A percentile compares a stretch with the other conserved stretches of the same genome.
These are phyloP conservation scores for Diogma glabrata DNA, from an alignment of 2,888 invertebrate genomes.

Conservation along the genomic window DNA sequence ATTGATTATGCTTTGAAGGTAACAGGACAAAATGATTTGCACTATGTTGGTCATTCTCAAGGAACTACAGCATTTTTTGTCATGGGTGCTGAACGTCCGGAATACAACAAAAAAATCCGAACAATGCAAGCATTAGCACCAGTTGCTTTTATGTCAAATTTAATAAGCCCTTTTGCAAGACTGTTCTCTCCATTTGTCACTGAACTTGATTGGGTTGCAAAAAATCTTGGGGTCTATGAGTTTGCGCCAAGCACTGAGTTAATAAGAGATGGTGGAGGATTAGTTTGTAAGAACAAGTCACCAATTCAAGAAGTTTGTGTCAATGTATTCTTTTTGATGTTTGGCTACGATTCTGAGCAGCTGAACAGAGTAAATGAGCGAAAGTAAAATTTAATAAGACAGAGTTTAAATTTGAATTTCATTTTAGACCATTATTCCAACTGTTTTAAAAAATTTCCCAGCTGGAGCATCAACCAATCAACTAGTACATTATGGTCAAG, in stretches of 20 bases:
- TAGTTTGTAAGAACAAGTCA: slow-evolving; percentile 35
- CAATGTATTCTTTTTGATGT: slow-evolving; percentile 48
- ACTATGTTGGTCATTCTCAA: slow-evolving; percentile 51
- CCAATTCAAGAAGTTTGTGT: slow-evolving; percentile 41
- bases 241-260: slow-evolving; percentile 46
- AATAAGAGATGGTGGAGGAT: slow-evolving; percentile 37
- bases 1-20: slow-evolving; percentile 41
- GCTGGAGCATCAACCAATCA: slow-evolving; percentile 52
- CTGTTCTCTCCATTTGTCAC: slow-evolving; percentile 31
- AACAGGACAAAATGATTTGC: slow-evolving; percentile 39
- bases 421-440: slow-evolving; percentile 48
- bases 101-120: slow-evolving; percentile 39
- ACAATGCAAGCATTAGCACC: slow-evolving; percentile 47
- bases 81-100: slow-evolving; percentile 34
- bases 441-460: slow-evolving; percentile 47
- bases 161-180: slow-evolving; percentile 36
- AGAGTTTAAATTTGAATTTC: slow-evolving; percentile 26
- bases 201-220: slow-evolving; percentile 22
- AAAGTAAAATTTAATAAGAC: background rate
- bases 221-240: slow-evolving; percentile 37
- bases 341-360: slow-evolving; percentile 37
- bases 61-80: slow-evolving; percentile 42
- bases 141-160: slow-evolving; percentile 49
- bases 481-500: slow-evolving; percentile 54
- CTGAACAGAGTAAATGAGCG: slow-evolving; percentile 35